phyloP scores from a whole-genome alignment of 2,888 invertebrate genomes.

The Nephrotoma guestfalica region DNA sequence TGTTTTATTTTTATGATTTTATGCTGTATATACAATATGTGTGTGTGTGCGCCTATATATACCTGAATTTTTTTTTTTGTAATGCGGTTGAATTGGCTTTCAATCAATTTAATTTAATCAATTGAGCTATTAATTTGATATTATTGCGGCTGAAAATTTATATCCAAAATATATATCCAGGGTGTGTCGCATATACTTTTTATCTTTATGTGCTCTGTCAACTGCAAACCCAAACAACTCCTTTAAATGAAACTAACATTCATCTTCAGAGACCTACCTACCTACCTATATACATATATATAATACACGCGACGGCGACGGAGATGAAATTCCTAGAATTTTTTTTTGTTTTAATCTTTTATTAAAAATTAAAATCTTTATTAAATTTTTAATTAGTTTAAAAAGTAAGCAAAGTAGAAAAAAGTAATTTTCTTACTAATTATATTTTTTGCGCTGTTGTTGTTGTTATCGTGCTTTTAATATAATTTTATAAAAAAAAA shows the following conservation, averaged over 20 bases:
- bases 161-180: background rate
- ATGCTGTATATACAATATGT: background rate
- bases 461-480: background rate
- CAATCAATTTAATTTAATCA: background rate
- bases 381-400: background rate
- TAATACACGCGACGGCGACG: background rate
- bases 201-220: background rate
- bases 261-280: background rate
- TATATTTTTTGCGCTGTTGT: background rate
- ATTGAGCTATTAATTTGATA: background rate
- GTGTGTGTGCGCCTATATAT: background rate
- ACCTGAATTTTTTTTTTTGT: background rate
- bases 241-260: background rate
- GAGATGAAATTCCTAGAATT: background rate
- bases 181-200: background rate
- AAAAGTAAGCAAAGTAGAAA: background rate
- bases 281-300: background rate
- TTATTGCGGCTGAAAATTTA: background rate
- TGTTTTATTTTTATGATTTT: background rate
- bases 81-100: background rate
- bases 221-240: background rate
- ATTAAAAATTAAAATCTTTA: background rate
- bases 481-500: background rate
- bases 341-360: background rate
- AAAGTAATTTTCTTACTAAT: background rate